Percentiles rank a stretch among this genome's conserved stretches.
phyloP scores from a whole-genome alignment of 92 coral and sea anemone genomes.

The Zoanthus sociatus region DNA sequence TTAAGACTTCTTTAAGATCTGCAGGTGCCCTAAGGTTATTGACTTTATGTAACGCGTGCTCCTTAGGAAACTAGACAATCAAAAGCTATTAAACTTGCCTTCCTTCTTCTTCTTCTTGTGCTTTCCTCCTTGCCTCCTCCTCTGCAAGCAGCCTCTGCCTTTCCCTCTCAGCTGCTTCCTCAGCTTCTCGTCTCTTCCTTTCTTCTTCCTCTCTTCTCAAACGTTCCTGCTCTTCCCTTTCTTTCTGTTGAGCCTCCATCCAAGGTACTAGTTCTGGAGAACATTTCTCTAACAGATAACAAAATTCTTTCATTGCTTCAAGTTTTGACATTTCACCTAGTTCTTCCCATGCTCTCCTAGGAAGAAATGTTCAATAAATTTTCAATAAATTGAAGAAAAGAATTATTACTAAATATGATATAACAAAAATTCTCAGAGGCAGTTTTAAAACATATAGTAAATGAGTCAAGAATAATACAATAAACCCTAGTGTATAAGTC shows the following conservation, averaged over 20 bases:
- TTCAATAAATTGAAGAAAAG: background rate
- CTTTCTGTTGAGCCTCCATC: slow-evolving; percentile 96
- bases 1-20: too few species aligned
- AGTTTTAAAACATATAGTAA: too few species aligned
- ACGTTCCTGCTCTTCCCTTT: slow-evolving; percentile 84
- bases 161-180: slow-evolving; percentile 93
- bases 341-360: slow-evolving; percentile 97
- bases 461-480: too few species aligned
- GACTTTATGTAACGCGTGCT: too few species aligned
- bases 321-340: slow-evolving; percentile 87
- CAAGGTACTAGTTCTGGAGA: slow-evolving; percentile 95
- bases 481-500: too few species aligned
- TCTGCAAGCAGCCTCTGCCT: slow-evolving; percentile 79
- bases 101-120: slow-evolving; percentile 84
- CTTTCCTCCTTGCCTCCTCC: slow-evolving; percentile 75
- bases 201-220: slow-evolving; percentile 85
- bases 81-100: slow-evolving; percentile 45
- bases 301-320: slow-evolving; percentile 97
- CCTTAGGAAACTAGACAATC: too few species aligned
- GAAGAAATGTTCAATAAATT: background rate
- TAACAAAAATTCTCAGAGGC: too few species aligned
- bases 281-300: slow-evolving; percentile 84
- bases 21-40: too few species aligned
- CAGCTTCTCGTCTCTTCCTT: slow-evolving; percentile 71
- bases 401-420: too few species aligned